These are phyloP conservation scores for Helostoma temminkii DNA, from an alignment of 2,797 vertebrate species.

Conservation along the genomic window DNA sequence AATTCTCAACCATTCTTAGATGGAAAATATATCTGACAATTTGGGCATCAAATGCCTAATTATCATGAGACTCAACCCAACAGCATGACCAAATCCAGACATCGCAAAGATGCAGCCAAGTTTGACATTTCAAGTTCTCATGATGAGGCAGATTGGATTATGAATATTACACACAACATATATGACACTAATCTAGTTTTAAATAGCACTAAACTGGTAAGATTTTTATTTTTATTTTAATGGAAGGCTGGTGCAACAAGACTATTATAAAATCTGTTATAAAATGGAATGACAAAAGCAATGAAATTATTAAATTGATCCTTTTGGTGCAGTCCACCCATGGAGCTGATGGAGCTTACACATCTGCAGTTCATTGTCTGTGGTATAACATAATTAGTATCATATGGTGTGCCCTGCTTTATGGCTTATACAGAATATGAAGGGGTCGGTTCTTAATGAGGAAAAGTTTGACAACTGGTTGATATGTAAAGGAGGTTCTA, in stretches of 20 bases:
- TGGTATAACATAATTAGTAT: neutral
- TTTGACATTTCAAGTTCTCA: conserved; percentile 5
- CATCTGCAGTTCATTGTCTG: conserved; percentile 6
- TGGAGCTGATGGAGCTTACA: neutral
- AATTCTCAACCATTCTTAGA: conserved; percentile 22
- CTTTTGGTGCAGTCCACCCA: neutral
- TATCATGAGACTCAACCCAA: neutral
- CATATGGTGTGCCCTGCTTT: neutral
- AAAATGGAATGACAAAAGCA: neutral
- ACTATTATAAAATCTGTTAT: neutral
- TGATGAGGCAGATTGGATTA: conserved; percentile 21
- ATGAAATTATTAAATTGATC: neutral
- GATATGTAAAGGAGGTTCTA: conserved; percentile 1
- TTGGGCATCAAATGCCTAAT: conserved; percentile 20
- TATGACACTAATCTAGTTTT: conserved; percentile 7
- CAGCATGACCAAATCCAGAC: neutral
- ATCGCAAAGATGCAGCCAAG: conserved; percentile 1
- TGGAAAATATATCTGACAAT: conserved; percentile 24
- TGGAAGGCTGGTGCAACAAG: neutral
- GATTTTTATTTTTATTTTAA: neutral
- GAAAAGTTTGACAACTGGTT: conserved; percentile 4
- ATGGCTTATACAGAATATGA: neutral
- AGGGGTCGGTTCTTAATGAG: neutral
- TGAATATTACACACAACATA: neutral
- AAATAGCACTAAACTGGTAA: conserved; percentile 5